Percentiles rank a stretch among this genome's conserved stretches.
Conservation (phyloP, 2,797 vertebrate species). For the Eutrigla gurnardus region DNA sequence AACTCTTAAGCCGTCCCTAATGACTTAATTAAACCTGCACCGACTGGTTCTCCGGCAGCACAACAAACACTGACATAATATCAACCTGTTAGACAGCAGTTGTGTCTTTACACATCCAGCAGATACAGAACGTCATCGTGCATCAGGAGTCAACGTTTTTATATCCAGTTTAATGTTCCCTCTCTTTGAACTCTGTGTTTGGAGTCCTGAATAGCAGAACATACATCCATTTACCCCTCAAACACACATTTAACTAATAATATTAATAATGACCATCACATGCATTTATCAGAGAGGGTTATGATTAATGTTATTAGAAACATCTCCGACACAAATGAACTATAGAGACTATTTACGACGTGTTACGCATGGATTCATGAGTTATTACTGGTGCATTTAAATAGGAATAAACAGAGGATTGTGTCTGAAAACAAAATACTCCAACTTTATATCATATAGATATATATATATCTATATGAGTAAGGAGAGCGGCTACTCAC, state of each 20-base stretch:
- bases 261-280: background rate
- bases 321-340: no score
- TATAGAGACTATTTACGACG: background rate
- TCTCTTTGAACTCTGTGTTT: no score
- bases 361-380: no score
- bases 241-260: background rate
- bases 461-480: background rate
- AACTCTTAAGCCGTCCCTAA: background rate
- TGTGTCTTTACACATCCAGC: background rate
- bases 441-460: no score
- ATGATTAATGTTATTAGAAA: background rate
- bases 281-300: background rate
- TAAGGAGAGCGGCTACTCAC: constrained; percentile 79
- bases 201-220: no score
- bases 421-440: no score
- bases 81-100: background rate
- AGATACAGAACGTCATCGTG: background rate
- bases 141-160: background rate
- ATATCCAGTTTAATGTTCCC: background rate
- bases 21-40: background rate
- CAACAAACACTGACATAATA: background rate
- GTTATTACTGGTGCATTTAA: no score
- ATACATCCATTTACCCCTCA: no score
- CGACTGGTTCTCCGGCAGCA: background rate
- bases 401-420: no score